These are phyloP conservation scores for Acromyrmex charruanus DNA, from an alignment of 1,140 invertebrate genomes.

Conservation along the genomic window DNA sequence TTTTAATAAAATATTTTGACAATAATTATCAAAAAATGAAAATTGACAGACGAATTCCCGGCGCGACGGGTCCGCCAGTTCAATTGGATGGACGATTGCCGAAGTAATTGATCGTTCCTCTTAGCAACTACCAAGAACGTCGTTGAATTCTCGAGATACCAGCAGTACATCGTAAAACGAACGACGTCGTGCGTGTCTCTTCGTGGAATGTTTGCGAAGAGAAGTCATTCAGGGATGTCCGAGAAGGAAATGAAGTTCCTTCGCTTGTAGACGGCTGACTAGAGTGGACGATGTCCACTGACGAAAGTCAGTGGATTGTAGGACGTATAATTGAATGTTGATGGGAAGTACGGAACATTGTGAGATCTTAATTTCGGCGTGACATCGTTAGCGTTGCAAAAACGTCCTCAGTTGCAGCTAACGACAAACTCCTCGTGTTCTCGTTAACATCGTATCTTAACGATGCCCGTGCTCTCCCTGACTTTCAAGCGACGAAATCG, in stretches of 20 bases:
- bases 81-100: conserved; percentile 35
- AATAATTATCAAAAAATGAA: background rate
- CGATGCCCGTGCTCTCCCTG: conserved; percentile 7
- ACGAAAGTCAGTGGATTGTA: conserved; percentile 1
- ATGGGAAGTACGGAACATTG: conserved; percentile 27
- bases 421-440: conserved; percentile 43
- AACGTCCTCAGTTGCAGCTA: conserved; percentile 18
- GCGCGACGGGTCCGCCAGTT: background rate
- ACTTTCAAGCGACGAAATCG: conserved; percentile 18
- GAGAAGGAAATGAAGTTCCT: conserved; percentile 18
- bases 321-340: conserved; percentile 1
- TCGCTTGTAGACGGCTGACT: conserved; percentile 2
- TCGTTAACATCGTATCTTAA: conserved; percentile 56
- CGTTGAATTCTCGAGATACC: conserved; percentile 51
- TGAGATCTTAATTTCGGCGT: conserved; percentile 30
- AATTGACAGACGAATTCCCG: conserved; percentile 13
- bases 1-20: background rate
- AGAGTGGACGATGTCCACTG: conserved; percentile 21
- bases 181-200: background rate
- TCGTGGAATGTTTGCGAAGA: conserved; percentile 15
- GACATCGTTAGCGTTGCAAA: conserved; percentile 49
- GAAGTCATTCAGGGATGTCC: conserved; percentile 2
- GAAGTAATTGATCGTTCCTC: conserved; percentile 53
- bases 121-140: conserved; percentile 19
- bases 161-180: conserved; percentile 46